phyloP scores from a whole-genome alignment of 1,140 invertebrate species.

The Lutraria rhynchaena region DNA sequence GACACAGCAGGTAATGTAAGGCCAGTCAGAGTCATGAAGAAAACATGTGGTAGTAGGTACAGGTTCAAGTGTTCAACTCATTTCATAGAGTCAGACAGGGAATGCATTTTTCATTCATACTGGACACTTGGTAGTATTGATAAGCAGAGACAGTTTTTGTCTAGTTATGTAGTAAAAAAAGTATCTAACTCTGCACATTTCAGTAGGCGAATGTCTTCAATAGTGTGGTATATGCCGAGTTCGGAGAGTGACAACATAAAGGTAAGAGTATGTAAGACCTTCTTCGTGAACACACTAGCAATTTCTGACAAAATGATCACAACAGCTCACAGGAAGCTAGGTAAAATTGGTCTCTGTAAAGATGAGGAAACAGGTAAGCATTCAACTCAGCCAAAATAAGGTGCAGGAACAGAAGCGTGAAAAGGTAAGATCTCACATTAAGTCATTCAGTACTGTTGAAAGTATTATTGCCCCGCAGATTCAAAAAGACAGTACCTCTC shows the following conservation, averaged over 20 bases:
- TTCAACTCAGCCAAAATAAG: too few relatives aligned
- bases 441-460: slow-evolving; percentile 24
- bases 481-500: slow-evolving; percentile 11
- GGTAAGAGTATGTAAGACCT: slow-evolving; percentile 48
- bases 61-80: slow-evolving; percentile 6
- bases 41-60: too few relatives aligned
- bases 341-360: not conserved
- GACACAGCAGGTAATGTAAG: slow-evolving; percentile 18
- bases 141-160: too few relatives aligned
- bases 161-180: not conserved
- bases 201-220: slow-evolving; percentile 7
- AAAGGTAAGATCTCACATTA: slow-evolving; percentile 1
- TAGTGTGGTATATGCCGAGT: slow-evolving; percentile 7
- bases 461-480: slow-evolving; percentile 38
- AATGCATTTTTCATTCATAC: too few relatives aligned
- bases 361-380: slow-evolving; percentile 13
- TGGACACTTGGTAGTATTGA: too few relatives aligned
- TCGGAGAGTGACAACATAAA: not conserved
- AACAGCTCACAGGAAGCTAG: slow-evolving; percentile 15
- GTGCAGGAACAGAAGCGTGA: not conserved
- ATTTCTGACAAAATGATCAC: not conserved
- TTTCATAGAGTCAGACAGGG: not conserved
- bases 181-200: not conserved
- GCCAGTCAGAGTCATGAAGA: not conserved
- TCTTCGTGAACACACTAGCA: slow-evolving; percentile 24